Evolutionary conservation across 2,888 invertebrate genomes (phyloP), one percentile per base, ranked within the genome.

Genomic region (Agrochola macilenta): DNA sequence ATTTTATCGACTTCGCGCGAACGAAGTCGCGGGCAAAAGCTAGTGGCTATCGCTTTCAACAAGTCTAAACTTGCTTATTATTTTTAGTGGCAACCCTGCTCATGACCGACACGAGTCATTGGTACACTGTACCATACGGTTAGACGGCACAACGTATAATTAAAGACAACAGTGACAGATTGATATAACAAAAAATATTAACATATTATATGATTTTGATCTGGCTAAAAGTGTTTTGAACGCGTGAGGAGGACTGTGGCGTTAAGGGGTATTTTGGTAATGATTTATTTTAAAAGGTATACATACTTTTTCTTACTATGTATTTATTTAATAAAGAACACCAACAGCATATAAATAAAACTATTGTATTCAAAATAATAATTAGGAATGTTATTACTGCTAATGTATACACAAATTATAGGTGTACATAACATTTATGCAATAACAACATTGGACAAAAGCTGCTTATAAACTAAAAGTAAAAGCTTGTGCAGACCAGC

Each of bases 111-210:
- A 85, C 90, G 85, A 90, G 93, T 92, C 93, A 92, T 93, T 92
- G 91, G 90, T 82, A 72, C 87, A 88, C 54, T 87, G 91, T 92
- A 86, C 88, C 88, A 86, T 86, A 86, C 87, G 90, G 83, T 91
- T 90, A 92, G 92, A 91, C 92, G 80, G 79, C 88, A 68, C 76
- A 90, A 87, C 91, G 54, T 93, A 94, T 95, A 95, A 95, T 95
- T 95, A 95, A 86, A 91, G 91, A 83, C 88, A 77, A 86, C 93
- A 94, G 93, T 94, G 95, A 95, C 95, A 95, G 92, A 95, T 94
- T 91, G 87, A 89, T 90, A 83, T 74, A 81, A 89, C 91, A 92
- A 94, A 93, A 93, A 93, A 90, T 70, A 72, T 69, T 72, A 85
- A 76, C 84, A 84, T 88, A 87, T 88, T 86, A 83, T 84, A 85